Evolutionary conservation across 2,113 vertebrate genomes (phyloP).

Genomic region (Benitochromis conjunctus): DNA sequence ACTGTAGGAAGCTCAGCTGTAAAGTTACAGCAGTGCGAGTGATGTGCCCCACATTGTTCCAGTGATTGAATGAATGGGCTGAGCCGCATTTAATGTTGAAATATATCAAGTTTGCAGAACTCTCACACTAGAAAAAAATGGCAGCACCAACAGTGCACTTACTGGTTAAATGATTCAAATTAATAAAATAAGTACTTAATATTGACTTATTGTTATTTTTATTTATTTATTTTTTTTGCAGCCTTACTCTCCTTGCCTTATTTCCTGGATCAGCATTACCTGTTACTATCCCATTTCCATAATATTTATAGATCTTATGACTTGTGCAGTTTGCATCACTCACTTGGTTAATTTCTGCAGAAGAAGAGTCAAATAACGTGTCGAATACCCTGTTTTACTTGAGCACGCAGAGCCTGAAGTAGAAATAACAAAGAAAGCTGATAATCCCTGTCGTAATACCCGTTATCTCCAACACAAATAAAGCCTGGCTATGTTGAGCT

Average conservation of each 20-base stretch:
- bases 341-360: not conserved
- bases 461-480: not conserved
- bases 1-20: not conserved
- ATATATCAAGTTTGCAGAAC: not conserved
- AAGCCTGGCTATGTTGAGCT: not conserved
- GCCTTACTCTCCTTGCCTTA: not conserved
- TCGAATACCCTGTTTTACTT: not conserved
- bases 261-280: not conserved
- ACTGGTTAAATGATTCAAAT: not conserved
- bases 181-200: no score
- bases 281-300: not conserved
- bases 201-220: no score
- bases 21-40: not conserved
- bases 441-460: not conserved
- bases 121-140: not conserved
- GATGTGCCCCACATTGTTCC: not conserved
- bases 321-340: not conserved
- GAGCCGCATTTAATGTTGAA: no score
- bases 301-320: not conserved
- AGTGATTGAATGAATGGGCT: not conserved
- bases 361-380: not conserved
- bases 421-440: not conserved
- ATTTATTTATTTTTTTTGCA: not conserved
- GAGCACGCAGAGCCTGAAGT: not conserved
- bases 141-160: not conserved